A percentile compares a stretch with the other conserved stretches of the same genome.
phyloP scores from a whole-genome alignment of 2,797 vertebrate genomes.

The Glyptemys insculpta region DNA sequence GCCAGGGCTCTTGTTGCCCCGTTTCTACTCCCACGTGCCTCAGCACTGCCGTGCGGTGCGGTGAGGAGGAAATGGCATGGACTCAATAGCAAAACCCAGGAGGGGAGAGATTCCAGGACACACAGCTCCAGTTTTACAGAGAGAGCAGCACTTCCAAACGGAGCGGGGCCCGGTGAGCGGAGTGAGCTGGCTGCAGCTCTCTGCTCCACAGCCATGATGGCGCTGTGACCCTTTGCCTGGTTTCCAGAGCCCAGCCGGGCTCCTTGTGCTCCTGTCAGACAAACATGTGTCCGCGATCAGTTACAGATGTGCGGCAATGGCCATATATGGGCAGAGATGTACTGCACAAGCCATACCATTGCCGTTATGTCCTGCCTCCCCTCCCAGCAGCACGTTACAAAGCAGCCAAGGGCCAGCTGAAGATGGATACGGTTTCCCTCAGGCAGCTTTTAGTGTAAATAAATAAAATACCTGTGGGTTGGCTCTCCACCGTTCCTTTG shows the following conservation, averaged over 20 bases:
- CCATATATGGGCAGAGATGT: slow-evolving; percentile 52
- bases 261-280: slow-evolving; percentile 28
- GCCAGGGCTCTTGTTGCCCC: not conserved
- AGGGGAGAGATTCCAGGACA: not conserved
- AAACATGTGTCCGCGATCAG: slow-evolving; percentile 52
- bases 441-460: not conserved
- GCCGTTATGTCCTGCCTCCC: not conserved
- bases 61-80: not conserved
- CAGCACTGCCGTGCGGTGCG: not conserved
- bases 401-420: not conserved
- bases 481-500: not conserved
- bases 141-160: not conserved
- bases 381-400: slow-evolving; percentile 9
- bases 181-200: not conserved
- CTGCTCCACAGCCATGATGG: slow-evolving; percentile 3
- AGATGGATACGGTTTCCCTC: not conserved
- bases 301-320: slow-evolving; percentile 52
- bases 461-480: not conserved
- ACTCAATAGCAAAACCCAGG: not conserved
- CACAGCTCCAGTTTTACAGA: not conserved
- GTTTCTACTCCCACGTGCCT: not conserved
- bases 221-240: slow-evolving; percentile 24
- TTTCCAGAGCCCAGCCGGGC: not conserved
- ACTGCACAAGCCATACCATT: slow-evolving; percentile 7
- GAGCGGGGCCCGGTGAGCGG: not conserved